These are phyloP conservation scores for Eudemis profundana DNA, from an alignment of 2,888 invertebrate species.

Conservation along the genomic window DNA sequence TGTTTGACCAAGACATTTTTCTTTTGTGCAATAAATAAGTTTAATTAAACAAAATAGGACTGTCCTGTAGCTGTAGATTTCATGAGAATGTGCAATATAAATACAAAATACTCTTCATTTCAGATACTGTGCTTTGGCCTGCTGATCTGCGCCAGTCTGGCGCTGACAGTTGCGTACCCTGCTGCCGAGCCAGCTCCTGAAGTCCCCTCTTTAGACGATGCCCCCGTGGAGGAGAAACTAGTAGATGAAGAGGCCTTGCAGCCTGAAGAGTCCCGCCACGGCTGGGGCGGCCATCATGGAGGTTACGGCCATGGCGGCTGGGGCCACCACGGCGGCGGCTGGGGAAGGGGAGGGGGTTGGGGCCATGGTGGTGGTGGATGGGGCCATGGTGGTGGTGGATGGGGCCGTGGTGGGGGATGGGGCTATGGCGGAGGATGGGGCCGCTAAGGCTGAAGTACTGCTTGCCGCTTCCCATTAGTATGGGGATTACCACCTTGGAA, in stretches of 20 bases:
- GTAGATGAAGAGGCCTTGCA: constrained; percentile 5
- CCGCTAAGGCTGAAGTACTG: not conserved
- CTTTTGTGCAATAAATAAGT: too few relatives aligned
- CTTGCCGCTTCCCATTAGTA: too few relatives aligned
- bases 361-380: not conserved
- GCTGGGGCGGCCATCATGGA: not conserved
- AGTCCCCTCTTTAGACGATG: not conserved
- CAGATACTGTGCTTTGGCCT: constrained; percentile 20
- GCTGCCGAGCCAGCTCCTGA: constrained; percentile 10
- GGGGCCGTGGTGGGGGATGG: constrained; percentile 4
- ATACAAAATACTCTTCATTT: not conserved
- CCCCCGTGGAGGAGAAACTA: not conserved
- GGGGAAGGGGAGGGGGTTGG: not conserved
- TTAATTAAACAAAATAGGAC: too few relatives aligned
- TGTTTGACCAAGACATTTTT: too few relatives aligned
- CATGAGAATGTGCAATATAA: too few relatives aligned
- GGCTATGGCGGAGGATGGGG: constrained; percentile 11
- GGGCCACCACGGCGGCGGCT: not conserved
- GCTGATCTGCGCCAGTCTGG: constrained; percentile 17
- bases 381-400: constrained; percentile 1
- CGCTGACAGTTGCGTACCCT: constrained; percentile 16
- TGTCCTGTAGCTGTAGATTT: too few relatives aligned
- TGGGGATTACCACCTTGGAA: too few relatives aligned
- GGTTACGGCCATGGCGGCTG: not conserved
- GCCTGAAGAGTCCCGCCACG: constrained; percentile 19